Evolutionary conservation across 2,113 vertebrate genomes (phyloP).

Genomic region (Nibea coibor): DNA sequence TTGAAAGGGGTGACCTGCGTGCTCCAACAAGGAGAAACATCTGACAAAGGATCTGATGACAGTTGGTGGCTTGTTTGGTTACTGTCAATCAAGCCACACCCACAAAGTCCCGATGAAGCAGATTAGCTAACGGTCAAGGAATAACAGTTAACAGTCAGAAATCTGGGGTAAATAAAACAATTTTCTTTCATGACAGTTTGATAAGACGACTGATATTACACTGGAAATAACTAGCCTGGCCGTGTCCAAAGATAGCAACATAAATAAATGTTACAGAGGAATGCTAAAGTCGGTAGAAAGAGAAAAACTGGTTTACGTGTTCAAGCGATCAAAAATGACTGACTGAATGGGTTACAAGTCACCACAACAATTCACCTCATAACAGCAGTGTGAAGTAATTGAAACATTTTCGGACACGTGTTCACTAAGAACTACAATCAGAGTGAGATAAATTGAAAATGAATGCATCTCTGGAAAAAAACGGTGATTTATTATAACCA

Average conservation of each 20-base stretch:
- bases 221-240: too few relatives aligned
- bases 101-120: not conserved
- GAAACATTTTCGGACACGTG: not conserved
- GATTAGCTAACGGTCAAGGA: too few relatives aligned
- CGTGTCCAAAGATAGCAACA: too few relatives aligned
- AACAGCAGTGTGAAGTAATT: not conserved
- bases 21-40: too few relatives aligned
- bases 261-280: not conserved
- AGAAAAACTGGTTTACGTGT: not conserved
- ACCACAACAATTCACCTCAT: not conserved
- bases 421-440: not conserved
- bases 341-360: not conserved
- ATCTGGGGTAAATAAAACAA: not conserved
- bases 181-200: too few relatives aligned
- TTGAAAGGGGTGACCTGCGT: too few relatives aligned
- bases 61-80: not conserved
- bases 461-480: slow-evolving; percentile 32
- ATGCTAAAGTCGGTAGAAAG: not conserved
- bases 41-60: not conserved
- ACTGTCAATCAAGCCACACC: not conserved
- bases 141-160: too few relatives aligned
- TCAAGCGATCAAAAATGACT: not conserved
- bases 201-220: too few relatives aligned
- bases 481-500: slow-evolving; percentile 7
- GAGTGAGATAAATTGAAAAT: slow-evolving; percentile 13